Base-by-base conservation (phyloP, 2,797 vertebrate species). In the Ptychadena robeensis region DNA sequence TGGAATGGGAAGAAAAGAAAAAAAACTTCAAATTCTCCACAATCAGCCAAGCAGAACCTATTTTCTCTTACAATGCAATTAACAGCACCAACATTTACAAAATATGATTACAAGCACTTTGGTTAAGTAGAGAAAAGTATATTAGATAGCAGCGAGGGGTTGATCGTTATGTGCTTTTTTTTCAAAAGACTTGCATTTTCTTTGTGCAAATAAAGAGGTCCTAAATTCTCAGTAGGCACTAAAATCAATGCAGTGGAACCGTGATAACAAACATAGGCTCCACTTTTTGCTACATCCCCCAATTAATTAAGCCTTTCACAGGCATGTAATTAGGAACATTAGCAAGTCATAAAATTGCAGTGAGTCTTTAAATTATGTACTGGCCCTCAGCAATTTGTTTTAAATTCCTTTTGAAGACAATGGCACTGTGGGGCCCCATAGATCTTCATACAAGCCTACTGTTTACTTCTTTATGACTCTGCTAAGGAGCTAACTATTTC, bases 111-210 rank as follows among this genome's bases (percentile, higher is more conserved):
- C 96, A 96, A 96, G 95, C 95, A 95, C 96, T 98, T 97, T 97
- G 95, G 95, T 95, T 96, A 97, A 97, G 96, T 96, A 94, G 95
- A 95, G 94, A 93, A 94, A 95, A 96, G 95, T 96, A 96, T 98
- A 98, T 99, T 98, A 98, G 96, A 96, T 97, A 98, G 96, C 98
- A 98, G 98, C 96, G 94, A 98, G 97, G 97, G 97, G 97, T 98
- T 98, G 96, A 96, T 97, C 96, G 95, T 97, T 97, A 98, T 98
- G 96, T 96, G 94, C 92, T 93, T 94, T 93, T 97, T 96, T 97
- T 96, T 96, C 93, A 91, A 96, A 94, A 96, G 96, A 96, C 96
- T 97, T 95, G 96, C 96, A 96, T 97, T 98, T 98, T 97, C 96
- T 96, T 95, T 96, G 95, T 96, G 95, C 96, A 96, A 96, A 96